Base-by-base conservation (phyloP, 53 echinoderm and acorn worm species). In the Apostichopus leukothele region DNA sequence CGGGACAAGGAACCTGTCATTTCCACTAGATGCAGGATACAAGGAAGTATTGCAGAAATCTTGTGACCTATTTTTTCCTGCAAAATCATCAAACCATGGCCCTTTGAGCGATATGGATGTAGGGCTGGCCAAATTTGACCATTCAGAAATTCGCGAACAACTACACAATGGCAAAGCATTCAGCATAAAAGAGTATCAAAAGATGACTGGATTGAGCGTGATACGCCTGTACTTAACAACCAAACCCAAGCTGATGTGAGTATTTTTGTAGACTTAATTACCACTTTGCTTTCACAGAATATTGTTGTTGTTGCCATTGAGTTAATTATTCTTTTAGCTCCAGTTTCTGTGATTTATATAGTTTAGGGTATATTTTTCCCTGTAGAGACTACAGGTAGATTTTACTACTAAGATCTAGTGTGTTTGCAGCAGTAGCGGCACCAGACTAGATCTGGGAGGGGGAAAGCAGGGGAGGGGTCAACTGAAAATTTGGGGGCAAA, bases 141-240 rank as follows among this genome's bases (percentile, higher is more conserved):
- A 75, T 13, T 21, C n/a, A 75, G 5, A 75, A n/a, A n/a, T 75
- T 11, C 7, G 8, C 7, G 8, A 8, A 18, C 20, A 19, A 8
- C 11, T 19, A 21, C 12, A 75, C 11, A 25, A 75, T 25, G n/a
- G 75, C 11, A 10, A 75, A 75, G 12, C 20, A 13, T 75, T 75
- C 25, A 21, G 12, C 11, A 75, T 75, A 75, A 75, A 75, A 21
- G 75, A 75, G 21, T 75, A 75, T 27, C 75, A 75, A 27, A 75
- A 20, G 20, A 9, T 18, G 10, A 75, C n/a, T 75, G 75, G 75
- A 23, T 20, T 75, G 5, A 75, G 20, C 21, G 27, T 75, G 27
- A 14, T 19, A 5, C 75, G 75, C 27, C 75, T 75, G 5, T 75
- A 75, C 21, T 75, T 75, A 21, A 20, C 21, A n/a, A 14, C 20